Conservation (phyloP, 2,888 invertebrate species). For the Sesia apiformis region DNA sequence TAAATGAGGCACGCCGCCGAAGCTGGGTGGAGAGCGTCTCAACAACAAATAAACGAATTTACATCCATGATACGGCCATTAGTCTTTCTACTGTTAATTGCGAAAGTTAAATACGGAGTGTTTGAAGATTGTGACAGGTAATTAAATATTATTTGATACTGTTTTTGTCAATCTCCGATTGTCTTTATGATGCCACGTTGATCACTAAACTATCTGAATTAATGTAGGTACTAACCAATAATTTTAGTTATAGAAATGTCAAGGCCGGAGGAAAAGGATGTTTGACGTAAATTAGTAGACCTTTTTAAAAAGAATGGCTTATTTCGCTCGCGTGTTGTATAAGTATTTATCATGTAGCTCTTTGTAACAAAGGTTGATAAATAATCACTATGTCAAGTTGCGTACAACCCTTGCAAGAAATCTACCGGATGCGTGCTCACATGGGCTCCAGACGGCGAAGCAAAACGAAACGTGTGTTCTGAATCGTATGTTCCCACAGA, state of each 20-base stretch:
- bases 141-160: background rate
- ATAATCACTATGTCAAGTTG: constrained; percentile 18
- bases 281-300: background rate
- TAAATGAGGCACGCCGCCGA: constrained; percentile 67
- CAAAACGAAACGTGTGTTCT: constrained; percentile 50
- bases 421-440: constrained; percentile 53
- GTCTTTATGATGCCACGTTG: background rate
- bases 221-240: background rate
- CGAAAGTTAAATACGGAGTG: constrained; percentile 32
- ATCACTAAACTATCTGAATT: background rate
- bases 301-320: background rate
- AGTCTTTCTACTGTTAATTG: constrained; percentile 48
- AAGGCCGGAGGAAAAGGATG: background rate
- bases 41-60: constrained; percentile 51
- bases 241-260: constrained; percentile 6
- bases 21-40: constrained; percentile 59
- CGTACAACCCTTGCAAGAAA: constrained; percentile 30
- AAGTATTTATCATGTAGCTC: background rate
- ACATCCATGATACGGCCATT: constrained; percentile 46
- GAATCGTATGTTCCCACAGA: constrained; percentile 59
- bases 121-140: constrained; percentile 12
- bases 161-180: background rate
- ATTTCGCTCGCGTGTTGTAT: background rate
- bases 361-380: background rate
- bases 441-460: constrained; percentile 61